Conservation (phyloP, 2,888 invertebrate genomes). For the Patella depressa region DNA sequence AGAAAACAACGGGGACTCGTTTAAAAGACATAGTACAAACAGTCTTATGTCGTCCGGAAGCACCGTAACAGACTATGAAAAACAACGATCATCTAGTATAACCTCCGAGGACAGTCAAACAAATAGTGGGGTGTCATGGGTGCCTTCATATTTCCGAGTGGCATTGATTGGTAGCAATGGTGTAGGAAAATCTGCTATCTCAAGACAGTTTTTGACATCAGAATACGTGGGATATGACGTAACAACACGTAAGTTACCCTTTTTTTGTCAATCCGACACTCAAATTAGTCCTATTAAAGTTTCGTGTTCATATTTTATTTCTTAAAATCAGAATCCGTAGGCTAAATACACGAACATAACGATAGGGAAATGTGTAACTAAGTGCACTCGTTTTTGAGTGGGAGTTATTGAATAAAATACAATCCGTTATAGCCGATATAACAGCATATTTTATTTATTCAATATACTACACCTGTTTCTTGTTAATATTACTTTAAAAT, state of each 20-base stretch:
- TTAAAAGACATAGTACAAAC: slow-evolving; percentile 87
- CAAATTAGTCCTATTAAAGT: no score
- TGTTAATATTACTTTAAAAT: no score
- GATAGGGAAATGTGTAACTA: no score
- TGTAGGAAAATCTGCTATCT: slow-evolving; percentile 80
- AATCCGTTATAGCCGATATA: no score
- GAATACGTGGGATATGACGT: slow-evolving; percentile 76
- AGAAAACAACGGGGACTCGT: slow-evolving; percentile 88
- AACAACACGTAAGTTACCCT: slow-evolving; percentile 17
- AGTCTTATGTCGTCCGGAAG: slow-evolving; percentile 81
- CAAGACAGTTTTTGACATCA: slow-evolving; percentile 80
- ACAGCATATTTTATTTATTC: no score
- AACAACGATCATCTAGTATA: slow-evolving; percentile 23
- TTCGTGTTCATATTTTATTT: no score
- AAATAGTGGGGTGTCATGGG: slow-evolving; percentile 20
- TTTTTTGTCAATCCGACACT: not conserved
- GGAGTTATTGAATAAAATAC: no score
- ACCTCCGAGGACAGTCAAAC: slow-evolving; percentile 11
- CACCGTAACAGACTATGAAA: slow-evolving; percentile 63
- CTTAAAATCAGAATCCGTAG: no score
- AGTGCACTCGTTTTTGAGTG: no score
- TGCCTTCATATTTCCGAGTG: slow-evolving; percentile 74
- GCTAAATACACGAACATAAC: no score
- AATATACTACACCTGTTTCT: no score
- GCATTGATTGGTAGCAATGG: slow-evolving; percentile 79